A percentile compares a stretch with the other conserved stretches of the same genome.
Evolutionary conservation across 2,888 invertebrate genomes (phyloP).

Genomic region (Drosophila borealis): DNA sequence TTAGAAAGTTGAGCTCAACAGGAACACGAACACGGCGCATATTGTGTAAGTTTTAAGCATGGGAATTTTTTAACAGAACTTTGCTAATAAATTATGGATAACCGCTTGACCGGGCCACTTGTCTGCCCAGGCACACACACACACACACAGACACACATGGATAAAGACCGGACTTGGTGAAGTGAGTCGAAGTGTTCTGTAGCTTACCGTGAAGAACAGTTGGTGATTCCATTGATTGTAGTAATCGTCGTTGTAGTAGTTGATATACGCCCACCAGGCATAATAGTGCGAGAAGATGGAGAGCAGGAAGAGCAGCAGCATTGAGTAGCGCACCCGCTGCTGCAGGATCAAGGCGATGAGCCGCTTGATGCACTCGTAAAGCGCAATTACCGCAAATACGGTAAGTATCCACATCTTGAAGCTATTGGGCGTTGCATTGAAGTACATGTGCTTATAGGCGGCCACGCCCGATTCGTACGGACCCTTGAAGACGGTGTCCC

Average conservation of each 20-base stretch:
- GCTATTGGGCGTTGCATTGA: slow-evolving; percentile 88
- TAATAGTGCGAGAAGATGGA: slow-evolving; percentile 89
- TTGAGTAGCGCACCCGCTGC: slow-evolving; percentile 86
- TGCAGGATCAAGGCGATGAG: slow-evolving; percentile 86
- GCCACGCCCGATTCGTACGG: slow-evolving; percentile 90
- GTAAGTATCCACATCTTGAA: slow-evolving; percentile 89
- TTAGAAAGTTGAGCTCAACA: slow-evolving; percentile 42
- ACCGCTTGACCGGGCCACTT: slow-evolving; percentile 16
- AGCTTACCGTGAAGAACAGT: slow-evolving; percentile 87
- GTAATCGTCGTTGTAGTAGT: slow-evolving; percentile 90
- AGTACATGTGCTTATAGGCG: slow-evolving; percentile 90
- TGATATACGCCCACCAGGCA: slow-evolving; percentile 89
- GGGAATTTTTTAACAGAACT: slow-evolving; percentile 52
- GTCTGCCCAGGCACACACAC: slow-evolving; percentile 22
- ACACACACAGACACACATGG: slow-evolving; percentile 8
- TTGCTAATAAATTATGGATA: slow-evolving; percentile 71
- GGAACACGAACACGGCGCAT: slow-evolving; percentile 37
- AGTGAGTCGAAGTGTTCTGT: slow-evolving; percentile 1
- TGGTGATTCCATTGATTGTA: slow-evolving; percentile 90
- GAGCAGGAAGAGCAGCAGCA: slow-evolving; percentile 87
- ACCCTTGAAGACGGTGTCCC: slow-evolving; percentile 92
- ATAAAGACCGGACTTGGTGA: slow-evolving; percentile 20
- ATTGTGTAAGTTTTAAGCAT: slow-evolving; percentile 70
- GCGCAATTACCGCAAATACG: slow-evolving; percentile 86
- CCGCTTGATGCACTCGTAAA: slow-evolving; percentile 88